These are phyloP conservation scores for Electrona antarctica DNA, from an alignment of 2,113 vertebrate genomes.

Conservation along the genomic window DNA sequence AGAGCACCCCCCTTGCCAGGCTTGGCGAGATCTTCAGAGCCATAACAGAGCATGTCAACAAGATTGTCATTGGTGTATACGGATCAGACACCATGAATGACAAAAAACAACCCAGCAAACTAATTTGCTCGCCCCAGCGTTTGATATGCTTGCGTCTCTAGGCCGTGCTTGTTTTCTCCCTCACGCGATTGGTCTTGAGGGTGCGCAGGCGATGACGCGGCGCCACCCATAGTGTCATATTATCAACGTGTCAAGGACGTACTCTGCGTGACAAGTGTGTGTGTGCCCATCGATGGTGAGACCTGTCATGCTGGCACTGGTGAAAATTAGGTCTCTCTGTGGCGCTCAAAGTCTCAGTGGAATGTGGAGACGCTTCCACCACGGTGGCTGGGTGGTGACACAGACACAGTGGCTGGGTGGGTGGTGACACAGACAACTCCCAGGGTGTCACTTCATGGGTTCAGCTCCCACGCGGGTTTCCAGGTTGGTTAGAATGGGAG, in stretches of 20 bases:
- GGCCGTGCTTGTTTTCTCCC: not conserved
- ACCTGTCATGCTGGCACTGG: conserved; percentile 64
- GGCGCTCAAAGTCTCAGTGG: conserved; percentile 41
- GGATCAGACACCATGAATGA: too few relatives aligned
- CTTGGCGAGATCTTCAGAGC: not conserved
- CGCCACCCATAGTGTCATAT: not conserved
- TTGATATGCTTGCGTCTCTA: conserved; percentile 9
- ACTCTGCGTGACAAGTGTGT: conserved; percentile 59
- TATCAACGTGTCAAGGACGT: conserved; percentile 46
- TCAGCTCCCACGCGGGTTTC: conserved; percentile 20
- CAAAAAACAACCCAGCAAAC: too few relatives aligned
- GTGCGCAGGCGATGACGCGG: not conserved
- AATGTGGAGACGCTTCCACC: conserved; percentile 35
- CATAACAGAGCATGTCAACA: conserved; percentile 16
- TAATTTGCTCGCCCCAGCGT: conserved; percentile 29
- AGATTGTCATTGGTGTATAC: conserved; percentile 19
- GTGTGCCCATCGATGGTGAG: conserved; percentile 51
- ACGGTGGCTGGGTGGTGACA: conserved; percentile 56
- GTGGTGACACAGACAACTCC: conserved; percentile 53
- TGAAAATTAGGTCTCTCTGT: conserved; percentile 52
- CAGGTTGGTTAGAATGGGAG: conserved; percentile 52
- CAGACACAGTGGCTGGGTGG: conserved; percentile 26
- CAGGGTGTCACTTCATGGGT: conserved; percentile 46
- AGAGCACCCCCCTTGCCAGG: too few relatives aligned
- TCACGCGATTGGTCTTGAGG: not conserved